Base-by-base conservation (phyloP, 1,140 invertebrate species). In the Drosophila funebris region DNA sequence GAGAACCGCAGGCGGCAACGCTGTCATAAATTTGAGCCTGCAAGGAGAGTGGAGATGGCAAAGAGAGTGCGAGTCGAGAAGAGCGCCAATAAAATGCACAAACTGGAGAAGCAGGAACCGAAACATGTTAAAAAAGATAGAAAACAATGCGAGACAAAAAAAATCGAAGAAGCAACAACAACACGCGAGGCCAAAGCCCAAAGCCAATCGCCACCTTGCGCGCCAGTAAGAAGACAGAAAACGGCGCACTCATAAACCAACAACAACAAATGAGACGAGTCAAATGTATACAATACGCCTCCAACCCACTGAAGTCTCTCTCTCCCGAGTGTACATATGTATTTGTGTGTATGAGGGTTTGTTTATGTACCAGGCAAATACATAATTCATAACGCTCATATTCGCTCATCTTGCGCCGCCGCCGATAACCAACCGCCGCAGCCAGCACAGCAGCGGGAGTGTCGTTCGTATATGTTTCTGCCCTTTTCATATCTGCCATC, bases 371-470 rank as follows among this genome's bases (percentile, higher is more conserved):
- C 56, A 60, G 31, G 48, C 70, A 69, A 76, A 79, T 90, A 90
- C 87, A 90, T 90, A 90, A 90, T 90, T 90, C 87, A 90, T 90
- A 90, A 90, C 76, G 73, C 82, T 90, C 82, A 90, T 90, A 90
- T 87, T 90, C 78, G 76, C 76, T 74, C 83, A 87, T 82, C 79
- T 83, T 79, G 77, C 81, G 60, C 43, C 71, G 54, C 41, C 36
- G 56, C 36, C 57, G 29, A 37, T 53, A 52, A 13, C 58, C 77
- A 79, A 78, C 68, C 64, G 67, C 79, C 48, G 63, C 54, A 31
- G 68, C 39, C 74, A 69, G 66, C 72, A 31, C 62, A 62, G 72
- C 67, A 18, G 27, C 43, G 46, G 61, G 22, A 27, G 24, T 24
- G 14, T 29, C 48, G 33, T 20, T 54, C 29, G 43, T 44, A 13